Base-by-base conservation (phyloP, 2,888 invertebrate genomes). In the Lamellibrachia columna region DNA sequence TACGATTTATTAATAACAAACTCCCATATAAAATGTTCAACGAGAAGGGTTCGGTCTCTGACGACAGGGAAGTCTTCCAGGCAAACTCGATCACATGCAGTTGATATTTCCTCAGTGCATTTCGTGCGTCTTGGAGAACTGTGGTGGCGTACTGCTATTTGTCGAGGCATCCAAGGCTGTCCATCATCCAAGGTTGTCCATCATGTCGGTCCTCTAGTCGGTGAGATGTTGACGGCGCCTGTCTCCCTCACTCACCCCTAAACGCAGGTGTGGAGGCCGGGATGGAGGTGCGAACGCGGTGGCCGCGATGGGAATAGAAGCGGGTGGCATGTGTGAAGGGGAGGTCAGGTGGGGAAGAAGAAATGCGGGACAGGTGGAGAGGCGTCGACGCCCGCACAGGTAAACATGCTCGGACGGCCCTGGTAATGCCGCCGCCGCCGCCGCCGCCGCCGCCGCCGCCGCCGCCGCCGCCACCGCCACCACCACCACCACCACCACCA, bases 381-480 rank as follows among this genome's bases (percentile, higher is more conserved):
- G n/a, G 55, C 91, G 92, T 52, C 6, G 53, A 58, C 53, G 22
- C 58, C 52, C 7, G 11, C 4, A 92, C 22, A 52, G 91, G 60
- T 90, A n/a, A 28, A 53, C 92, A n/a, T 58, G 53, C n/a, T 91
- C 92, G 53, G 28, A 53, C 3, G 90, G 53, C 11, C 52, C 53
- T 15, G 53, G 28, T 9, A 53, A 91, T 22, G 52, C 52, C 58
- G 9, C 28, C 52, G n/a, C 11, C 52, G 52, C 40, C 40, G 22
- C 9, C 75, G 28, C 6, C 75, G 52, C 75, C 91, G 52, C 4
- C 90, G 8, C n/a, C 91, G 52, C 75, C 60, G 98, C 40, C 15
- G 2, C 28, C 91, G 2, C 91, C 97, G 98, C 96, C 93, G 98
- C 98, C 0, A 97, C 97, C 96, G 98, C 98, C 0, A 98, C 98